phyloP scores from a whole-genome alignment of 2,797 vertebrate genomes.

The Fundulus diaphanus region DNA sequence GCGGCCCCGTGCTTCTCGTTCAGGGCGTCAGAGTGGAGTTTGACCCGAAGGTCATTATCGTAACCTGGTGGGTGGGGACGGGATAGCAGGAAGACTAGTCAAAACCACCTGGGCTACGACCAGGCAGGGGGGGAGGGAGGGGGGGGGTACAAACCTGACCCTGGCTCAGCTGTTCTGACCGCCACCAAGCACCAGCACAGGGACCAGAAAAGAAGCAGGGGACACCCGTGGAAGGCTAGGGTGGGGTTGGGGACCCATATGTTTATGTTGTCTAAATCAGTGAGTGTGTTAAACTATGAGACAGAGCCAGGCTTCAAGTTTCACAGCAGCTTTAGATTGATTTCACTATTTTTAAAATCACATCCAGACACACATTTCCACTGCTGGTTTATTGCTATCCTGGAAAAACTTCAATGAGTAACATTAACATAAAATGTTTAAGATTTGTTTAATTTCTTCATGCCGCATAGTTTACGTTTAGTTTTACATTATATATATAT shows the following conservation, averaged over 20 bases:
- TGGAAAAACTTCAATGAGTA: neutral
- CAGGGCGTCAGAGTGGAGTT: conserved; percentile 90
- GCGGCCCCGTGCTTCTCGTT: conserved; percentile 91
- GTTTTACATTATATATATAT: too few species aligned
- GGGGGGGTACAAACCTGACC: conserved; percentile 72
- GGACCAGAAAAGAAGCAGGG: conserved; percentile 18
- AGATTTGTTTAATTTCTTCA: neutral
- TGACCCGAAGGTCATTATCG: conserved; percentile 93
- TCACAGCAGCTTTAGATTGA: conserved; percentile 57
- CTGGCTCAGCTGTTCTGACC: conserved; percentile 66
- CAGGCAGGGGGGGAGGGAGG: conserved; percentile 42
- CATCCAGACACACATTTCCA: neutral
- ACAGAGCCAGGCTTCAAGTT: conserved; percentile 25
- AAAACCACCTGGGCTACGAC: conserved; percentile 80
- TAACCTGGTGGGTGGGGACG: conserved; percentile 85
- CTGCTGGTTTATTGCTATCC: neutral
- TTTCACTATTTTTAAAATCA: neutral
- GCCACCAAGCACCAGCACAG: conserved; percentile 69
- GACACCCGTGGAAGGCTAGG: conserved; percentile 16
- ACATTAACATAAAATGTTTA: neutral
- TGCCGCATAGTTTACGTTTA: neutral
- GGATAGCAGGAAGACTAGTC: conserved; percentile 78
- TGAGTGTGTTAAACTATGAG: conserved; percentile 37
- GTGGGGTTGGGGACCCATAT: conserved; percentile 3
- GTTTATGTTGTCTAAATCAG: conserved; percentile 44